These are phyloP conservation scores for Agrotis clavis DNA, from an alignment of 2,888 invertebrate species.

Conservation along the genomic window DNA sequence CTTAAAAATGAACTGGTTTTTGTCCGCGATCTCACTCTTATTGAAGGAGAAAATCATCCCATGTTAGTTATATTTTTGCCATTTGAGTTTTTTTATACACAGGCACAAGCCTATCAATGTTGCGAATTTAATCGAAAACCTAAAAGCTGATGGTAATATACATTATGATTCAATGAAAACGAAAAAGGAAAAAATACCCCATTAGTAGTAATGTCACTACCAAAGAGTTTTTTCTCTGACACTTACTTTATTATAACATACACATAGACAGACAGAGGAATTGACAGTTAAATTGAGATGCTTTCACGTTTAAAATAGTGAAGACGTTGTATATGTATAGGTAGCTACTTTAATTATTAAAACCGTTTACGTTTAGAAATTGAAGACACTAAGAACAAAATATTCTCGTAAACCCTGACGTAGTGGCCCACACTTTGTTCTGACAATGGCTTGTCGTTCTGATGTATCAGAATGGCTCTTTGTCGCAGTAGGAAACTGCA, in stretches of 20 bases:
- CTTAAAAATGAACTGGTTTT: too few relatives aligned
- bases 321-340: too few relatives aligned
- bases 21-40: too few relatives aligned
- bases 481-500: slow-evolving; percentile 72
- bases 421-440: slow-evolving; percentile 56
- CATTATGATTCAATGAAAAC: too few relatives aligned
- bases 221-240: too few relatives aligned
- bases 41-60: neutral
- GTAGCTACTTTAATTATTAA: neutral
- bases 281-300: neutral
- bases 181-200: too few relatives aligned
- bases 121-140: neutral
- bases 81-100: too few relatives aligned
- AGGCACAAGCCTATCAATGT: neutral
- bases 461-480: slow-evolving; percentile 72
- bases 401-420: slow-evolving; percentile 21
- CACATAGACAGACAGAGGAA: neutral
- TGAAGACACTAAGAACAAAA: neutral
- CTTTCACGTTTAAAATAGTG: neutral
- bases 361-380: slow-evolving; percentile 1
- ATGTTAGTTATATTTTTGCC: too few relatives aligned
- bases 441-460: slow-evolving; percentile 67
- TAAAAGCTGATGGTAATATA: neutral
- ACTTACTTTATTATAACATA: neutral
- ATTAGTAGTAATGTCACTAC: too few relatives aligned